Evolutionary conservation across 2,888 invertebrate species (phyloP), one percentile per base, ranked within the genome.

Genomic region (Lithophane semibrunnea): DNA sequence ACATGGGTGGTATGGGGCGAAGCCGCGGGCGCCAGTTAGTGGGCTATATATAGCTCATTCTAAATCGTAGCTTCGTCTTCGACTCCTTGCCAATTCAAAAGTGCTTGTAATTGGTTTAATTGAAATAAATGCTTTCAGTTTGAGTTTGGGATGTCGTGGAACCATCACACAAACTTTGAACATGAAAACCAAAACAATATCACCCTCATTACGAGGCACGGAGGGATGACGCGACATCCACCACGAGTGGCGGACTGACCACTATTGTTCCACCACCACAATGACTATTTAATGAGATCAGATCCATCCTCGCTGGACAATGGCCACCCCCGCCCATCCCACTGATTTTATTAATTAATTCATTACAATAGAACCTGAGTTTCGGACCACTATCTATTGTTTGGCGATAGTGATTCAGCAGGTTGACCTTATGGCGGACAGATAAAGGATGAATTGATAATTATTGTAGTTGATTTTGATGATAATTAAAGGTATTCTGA

Each of bases 271-370:
- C 84, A 79, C 90, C 89, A 91, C 93, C 93, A 96, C 96, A 96
- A 96, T 96, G 95, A 95, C 96, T 96, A 94, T 94, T 95, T 96
- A 96, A 96, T 96, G 96, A 96, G 96, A 96, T 96, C 95, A 93
- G 95, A 95, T 96, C 95, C 95, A 95, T 95, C 94, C 94, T 92
- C 83, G 89, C 92, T 92, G 96, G 95, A 96, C 96, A 96, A 96
- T 94, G 92, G 94, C 92, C 92, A 89, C 92, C 90, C 92, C 94
- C 88, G 78, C 86, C 84, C 86, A 87, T 90, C 93, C 94, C 93
- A 89, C 94, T 92, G 94, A 96, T 96, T 96, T 96, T 96, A 96
- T 96, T 96, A 96, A 96, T 96, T 96, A 96, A 96, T 95, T 95
- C 94, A 95, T 96, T 96, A 96, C 96, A 96, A 96, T 95, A 91